phyloP scores from a whole-genome alignment of 2,113 vertebrate genomes.

The Hypocryptadius cinnamomeus region DNA sequence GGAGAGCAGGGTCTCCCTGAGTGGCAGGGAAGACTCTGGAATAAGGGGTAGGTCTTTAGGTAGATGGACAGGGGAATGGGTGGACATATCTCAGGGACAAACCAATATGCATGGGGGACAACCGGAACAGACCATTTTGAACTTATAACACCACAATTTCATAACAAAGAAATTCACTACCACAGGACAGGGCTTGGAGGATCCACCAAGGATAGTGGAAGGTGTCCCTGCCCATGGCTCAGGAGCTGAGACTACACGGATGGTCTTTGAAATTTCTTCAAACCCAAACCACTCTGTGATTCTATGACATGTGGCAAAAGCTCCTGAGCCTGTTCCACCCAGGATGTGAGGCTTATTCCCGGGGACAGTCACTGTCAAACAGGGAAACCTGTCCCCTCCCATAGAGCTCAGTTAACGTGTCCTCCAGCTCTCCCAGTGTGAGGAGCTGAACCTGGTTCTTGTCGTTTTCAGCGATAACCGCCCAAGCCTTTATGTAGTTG shows the following conservation, averaged over 20 bases:
- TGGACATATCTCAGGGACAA: not conserved
- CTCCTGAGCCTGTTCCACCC: not conserved
- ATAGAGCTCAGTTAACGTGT: not conserved
- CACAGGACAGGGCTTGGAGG: not conserved
- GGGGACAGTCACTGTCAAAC: slow-evolving; percentile 33
- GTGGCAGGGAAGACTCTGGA: not conserved
- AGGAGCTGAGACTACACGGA: not conserved
- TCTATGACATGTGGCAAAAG: not conserved
- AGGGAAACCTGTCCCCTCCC: not conserved
- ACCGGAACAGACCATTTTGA: not conserved
- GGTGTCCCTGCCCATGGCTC: not conserved
- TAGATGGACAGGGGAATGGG: not conserved
- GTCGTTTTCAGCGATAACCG: not conserved
- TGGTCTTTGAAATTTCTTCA: not conserved
- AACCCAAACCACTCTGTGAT: not conserved
- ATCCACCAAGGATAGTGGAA: not conserved
- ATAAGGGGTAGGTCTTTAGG: not conserved
- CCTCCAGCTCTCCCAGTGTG: slow-evolving; percentile 18
- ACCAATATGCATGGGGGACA: not conserved
- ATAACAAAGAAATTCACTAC: not conserved
- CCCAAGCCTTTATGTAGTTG: slow-evolving; percentile 18
- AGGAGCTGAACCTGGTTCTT: not conserved
- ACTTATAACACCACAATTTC: not conserved
- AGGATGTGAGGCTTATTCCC: not conserved
- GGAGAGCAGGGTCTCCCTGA: not conserved